A percentile compares a stretch with the other conserved stretches of the same genome.
phyloP scores from a whole-genome alignment of 1,140 invertebrate species.

The Diploscapter pachys region DNA sequence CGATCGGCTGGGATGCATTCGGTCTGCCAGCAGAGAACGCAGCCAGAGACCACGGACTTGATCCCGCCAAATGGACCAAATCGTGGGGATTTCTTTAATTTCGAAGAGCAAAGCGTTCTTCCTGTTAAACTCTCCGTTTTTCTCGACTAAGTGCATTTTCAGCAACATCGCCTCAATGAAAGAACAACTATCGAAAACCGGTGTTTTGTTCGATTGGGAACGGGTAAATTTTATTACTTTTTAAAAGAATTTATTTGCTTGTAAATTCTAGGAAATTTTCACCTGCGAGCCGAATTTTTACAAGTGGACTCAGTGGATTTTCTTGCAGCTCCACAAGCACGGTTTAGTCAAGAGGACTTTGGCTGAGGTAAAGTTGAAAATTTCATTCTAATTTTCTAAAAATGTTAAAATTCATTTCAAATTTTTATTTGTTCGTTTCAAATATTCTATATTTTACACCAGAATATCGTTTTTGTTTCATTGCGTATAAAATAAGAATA shows the following conservation, averaged over 20 bases:
- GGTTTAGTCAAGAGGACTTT: conserved; percentile 60
- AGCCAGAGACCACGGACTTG: conserved; percentile 76
- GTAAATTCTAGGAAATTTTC: conserved; percentile 61
- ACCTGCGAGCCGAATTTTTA: conserved; percentile 66
- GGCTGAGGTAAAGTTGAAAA: conserved; percentile 69
- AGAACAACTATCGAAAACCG: conserved; percentile 75
- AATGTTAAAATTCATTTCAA: background rate
- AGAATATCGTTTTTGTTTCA: too few species aligned
- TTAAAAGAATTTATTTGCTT: conserved; percentile 34
- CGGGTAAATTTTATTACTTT: conserved; percentile 68
- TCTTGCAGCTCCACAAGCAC: conserved; percentile 80
- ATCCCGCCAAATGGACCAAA: conserved; percentile 80
- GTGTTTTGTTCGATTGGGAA: conserved; percentile 89
- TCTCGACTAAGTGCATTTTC: conserved; percentile 23
- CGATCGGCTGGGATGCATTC: conserved; percentile 99
- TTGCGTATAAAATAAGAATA: background rate
- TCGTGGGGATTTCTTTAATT: conserved; percentile 53
- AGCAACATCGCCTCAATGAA: conserved; percentile 86
- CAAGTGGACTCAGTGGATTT: conserved; percentile 89
- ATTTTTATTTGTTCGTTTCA: background rate
- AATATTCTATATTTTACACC: too few species aligned
- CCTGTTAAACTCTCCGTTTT: background rate
- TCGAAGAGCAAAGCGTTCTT: conserved; percentile 19
- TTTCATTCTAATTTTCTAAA: conserved; percentile 58
- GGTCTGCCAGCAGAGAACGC: conserved; percentile 98